Evolutionary conservation across 2,113 vertebrate genomes (phyloP).

Genomic region (Thamnaconus septentrionalis): DNA sequence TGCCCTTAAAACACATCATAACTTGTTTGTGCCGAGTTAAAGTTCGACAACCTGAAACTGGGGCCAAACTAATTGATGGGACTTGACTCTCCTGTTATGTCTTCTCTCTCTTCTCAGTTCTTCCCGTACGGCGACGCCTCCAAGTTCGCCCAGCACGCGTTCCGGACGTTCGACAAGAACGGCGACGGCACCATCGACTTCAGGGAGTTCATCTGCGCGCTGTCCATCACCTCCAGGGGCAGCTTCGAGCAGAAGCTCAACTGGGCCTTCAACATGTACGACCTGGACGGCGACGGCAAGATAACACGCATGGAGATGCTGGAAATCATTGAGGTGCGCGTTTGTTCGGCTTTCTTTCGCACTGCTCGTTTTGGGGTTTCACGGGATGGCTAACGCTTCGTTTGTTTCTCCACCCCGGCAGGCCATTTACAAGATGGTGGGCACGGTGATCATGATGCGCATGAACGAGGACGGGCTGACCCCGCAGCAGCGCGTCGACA

Average conservation of each 20-base stretch:
- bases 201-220: constrained; percentile 97
- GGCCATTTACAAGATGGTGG: constrained; percentile 99
- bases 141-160: constrained; percentile 97
- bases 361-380: background rate
- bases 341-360: constrained; percentile 22
- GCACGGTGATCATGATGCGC: constrained; percentile 99
- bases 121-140: constrained; percentile 97
- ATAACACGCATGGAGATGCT: constrained; percentile 97
- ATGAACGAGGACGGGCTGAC: constrained; percentile 98
- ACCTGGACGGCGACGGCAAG: constrained; percentile 93
- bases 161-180: constrained; percentile 97
- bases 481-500: constrained; percentile 96
- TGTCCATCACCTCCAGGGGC: constrained; percentile 94
- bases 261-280: constrained; percentile 99
- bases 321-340: constrained; percentile 83
- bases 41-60: no score
- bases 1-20: no score
- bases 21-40: no score
- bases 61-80: background rate
- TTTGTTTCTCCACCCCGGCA: constrained; percentile 47
- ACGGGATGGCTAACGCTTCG: background rate
- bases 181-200: constrained; percentile 97
- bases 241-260: constrained; percentile 98
- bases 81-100: background rate
- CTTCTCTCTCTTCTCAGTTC: constrained; percentile 74